Evolutionary conservation across 2,888 invertebrate genomes (phyloP), one percentile per base, ranked within the genome.

Genomic region (Nipponacmea schrenckii): DNA sequence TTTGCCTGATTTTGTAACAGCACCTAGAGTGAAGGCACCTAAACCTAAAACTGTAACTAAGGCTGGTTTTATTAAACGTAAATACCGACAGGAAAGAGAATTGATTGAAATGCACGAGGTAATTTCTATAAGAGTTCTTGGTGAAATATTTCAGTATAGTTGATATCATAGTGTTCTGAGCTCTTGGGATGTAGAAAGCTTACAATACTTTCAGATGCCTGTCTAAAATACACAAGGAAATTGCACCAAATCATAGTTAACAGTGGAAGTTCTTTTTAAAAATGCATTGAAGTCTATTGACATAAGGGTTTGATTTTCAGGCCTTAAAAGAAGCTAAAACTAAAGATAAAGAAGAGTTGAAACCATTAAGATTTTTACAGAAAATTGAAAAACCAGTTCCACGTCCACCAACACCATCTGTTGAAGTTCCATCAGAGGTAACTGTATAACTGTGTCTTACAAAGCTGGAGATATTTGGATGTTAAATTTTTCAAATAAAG

Each of bases 341-440:
- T 46, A 78, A 79, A 69, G 81, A 80, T 15, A 80, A 80, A 56
- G 84, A 85, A 72, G 81, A 79, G 46, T 81, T 82, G 1, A 87
- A 86, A 74, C 86, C 89, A 5, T 80, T 89, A 39, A 78, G 86
- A 27, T 89, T 87, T 81, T 81, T 89, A 68, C 84, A 89, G 80
- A 89, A 88, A 81, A 87, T 89, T 46, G 88, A 89, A 78, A 89
- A 89, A 72, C 89, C 90, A 2, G 80, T 87, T n/a, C 89, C 89
- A 10, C 79, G 89, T 73, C 88, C 90, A 39, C 86, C 87, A 3
- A 90, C 90, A 15, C 90, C 90, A 20, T 76, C 85, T 20, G 85
- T 89, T 8, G 84, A 86, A 46, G 83, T 85, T 3, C 84, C 89
- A 14, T 82, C 85, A 56, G 84, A 88, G 78, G 87, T 86, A 56